These are phyloP conservation scores for Heliconius erato DNA, from an alignment of 2,888 invertebrate species.

Conservation along the genomic window DNA sequence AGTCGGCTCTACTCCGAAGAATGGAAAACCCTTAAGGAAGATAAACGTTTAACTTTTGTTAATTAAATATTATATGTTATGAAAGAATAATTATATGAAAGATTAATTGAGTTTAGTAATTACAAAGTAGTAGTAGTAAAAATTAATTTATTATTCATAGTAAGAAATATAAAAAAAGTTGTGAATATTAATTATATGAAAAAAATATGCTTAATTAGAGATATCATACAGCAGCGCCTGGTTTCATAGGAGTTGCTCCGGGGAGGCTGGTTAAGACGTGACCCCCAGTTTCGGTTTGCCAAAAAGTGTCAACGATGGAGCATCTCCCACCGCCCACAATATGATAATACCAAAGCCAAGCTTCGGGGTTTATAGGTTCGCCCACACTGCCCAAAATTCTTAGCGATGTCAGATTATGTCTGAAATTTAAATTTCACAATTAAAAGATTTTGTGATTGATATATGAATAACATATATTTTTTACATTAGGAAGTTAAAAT, in stretches of 20 bases:
- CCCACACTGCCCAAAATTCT: conserved; percentile 98
- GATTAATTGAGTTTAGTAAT: not conserved
- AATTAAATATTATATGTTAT: not conserved
- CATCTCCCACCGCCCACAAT: conserved; percentile 92
- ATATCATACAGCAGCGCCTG: conserved; percentile 96
- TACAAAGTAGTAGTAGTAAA: no score
- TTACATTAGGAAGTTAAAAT: not conserved
- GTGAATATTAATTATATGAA: no score
- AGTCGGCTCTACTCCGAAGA: conserved; percentile 97
- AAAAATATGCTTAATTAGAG: not conserved
- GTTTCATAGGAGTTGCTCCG: conserved; percentile 98
- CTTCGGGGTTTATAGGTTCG: conserved; percentile 99
- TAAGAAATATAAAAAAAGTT: not conserved
- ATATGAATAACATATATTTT: not conserved
- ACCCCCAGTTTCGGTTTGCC: conserved; percentile 99
- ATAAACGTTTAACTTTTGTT: not conserved
- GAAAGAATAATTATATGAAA: not conserved
- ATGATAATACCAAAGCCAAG: conserved; percentile 98
- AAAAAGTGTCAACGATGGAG: conserved; percentile 99
- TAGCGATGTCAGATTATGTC: conserved; percentile 88
- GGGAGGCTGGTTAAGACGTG: conserved; percentile 98
- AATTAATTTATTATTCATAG: not conserved
- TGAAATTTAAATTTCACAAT: conserved; percentile 60
- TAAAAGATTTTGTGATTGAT: not conserved
- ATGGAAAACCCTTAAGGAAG: conserved; percentile 93